Base-by-base conservation (phyloP, 2,113 vertebrate species). In the Todiramphus chloris region DNA sequence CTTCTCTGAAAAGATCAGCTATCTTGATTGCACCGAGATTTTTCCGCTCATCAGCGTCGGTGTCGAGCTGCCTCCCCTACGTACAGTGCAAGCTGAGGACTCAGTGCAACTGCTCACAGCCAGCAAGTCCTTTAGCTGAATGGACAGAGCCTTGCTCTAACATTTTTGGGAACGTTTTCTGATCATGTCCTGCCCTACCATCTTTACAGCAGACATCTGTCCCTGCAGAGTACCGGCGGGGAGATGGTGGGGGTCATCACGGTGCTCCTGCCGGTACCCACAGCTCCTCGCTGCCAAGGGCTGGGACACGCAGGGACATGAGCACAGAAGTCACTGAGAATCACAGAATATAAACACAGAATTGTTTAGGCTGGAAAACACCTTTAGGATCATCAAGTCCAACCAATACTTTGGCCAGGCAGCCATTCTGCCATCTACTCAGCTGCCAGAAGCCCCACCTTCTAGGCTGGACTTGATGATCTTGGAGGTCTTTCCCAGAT, bases 271-370 rank as follows among this genome's bases (percentile, higher is more conserved):
- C 19, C 0, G 10, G 64, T 10, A 24, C n/a, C 30, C 2, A 2
- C 4, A 0, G 23, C 11, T 44, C 63, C 16, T 13, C 1, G 2
- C 50, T 41, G 51, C 37, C 1, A 3, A 46, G 72, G n/a, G 62
- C 44, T 75, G 83, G 62, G 43, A 21, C 17, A 6, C 0, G 2
- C 39, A 64, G 33, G 33, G 81, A 35, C 4, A 8, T 2, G 20
- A 82, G 31, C 33, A 18, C 0, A 0, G 70, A 59, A 0, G 3
- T 37, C 16, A 4, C n/a, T 37, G 25, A 25, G 59, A 37, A 62
- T 33, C 30, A 58, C 55, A 58, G 55, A 58, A 58, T 58, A 58
- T 13, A 11, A 58, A 33, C 31, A 58, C 31, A 33, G 31, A 33
- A 58, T 58, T 6, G 5, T 58, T 58, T 58, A 17, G 31, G 55